These are phyloP conservation scores for Epiblema foenella DNA, from an alignment of 2,888 invertebrate species.

Conservation along the genomic window DNA sequence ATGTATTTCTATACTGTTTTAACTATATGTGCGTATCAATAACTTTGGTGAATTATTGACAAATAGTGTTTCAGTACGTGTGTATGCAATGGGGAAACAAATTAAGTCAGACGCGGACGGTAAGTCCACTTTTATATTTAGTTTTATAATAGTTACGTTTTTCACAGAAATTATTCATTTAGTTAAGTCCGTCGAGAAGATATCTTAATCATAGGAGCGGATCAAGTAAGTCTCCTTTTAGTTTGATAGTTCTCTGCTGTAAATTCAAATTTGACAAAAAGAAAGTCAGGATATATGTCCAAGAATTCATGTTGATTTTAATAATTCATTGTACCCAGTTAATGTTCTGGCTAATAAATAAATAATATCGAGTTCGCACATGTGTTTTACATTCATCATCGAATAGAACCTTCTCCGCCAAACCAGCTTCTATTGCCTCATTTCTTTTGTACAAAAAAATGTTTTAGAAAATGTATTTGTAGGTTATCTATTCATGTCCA, in stretches of 20 bases:
- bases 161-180: not conserved
- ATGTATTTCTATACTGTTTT: not conserved
- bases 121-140: constrained; percentile 50
- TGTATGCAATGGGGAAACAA: constrained; percentile 54
- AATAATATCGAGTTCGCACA: too few relatives aligned
- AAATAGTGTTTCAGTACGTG: constrained; percentile 9
- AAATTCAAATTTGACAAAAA: too few relatives aligned
- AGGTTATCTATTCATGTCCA: constrained; percentile 28
- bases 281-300: too few relatives aligned
- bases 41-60: not conserved
- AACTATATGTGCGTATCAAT: not conserved
- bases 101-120: constrained; percentile 58
- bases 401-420: too few relatives aligned
- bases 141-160: not conserved
- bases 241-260: too few relatives aligned
- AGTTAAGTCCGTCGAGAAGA: constrained; percentile 3
- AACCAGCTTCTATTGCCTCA: not conserved
- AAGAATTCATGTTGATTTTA: too few relatives aligned
- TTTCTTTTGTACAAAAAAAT: not conserved
- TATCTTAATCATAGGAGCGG: not conserved
- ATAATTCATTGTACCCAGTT: too few relatives aligned
- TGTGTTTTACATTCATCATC: too few relatives aligned
- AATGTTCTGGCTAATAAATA: too few relatives aligned
- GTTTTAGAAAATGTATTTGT: constrained; percentile 5
- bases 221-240: too few relatives aligned